Evolutionary conservation across 2,113 vertebrate genomes (phyloP).

Genomic region (Otolemur garnettii): DNA sequence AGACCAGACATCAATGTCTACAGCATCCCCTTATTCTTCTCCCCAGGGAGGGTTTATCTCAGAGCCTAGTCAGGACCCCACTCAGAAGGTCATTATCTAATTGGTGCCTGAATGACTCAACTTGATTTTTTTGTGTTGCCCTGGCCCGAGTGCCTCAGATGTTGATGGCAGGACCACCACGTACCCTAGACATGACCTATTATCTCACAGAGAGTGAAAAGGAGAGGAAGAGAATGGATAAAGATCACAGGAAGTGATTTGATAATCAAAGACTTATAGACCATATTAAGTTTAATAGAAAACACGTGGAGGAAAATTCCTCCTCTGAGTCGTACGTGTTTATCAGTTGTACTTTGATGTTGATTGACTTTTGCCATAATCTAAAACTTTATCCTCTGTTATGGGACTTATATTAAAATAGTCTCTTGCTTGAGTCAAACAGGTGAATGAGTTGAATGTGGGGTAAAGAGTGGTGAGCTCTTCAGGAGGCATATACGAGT

Average conservation of each 20-base stretch:
- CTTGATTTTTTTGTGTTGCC: not conserved
- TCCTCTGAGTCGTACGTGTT: not conserved
- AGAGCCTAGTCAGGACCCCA: not conserved
- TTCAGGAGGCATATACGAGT: not conserved
- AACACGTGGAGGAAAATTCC: not conserved
- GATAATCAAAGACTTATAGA: not conserved
- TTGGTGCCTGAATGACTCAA: not conserved
- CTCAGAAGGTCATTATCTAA: not conserved
- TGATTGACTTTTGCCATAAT: not conserved
- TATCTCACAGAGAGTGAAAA: not conserved
- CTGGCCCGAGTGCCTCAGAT: not conserved
- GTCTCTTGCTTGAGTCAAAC: constrained; percentile 6
- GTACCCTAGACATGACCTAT: not conserved
- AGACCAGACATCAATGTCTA: not conserved
- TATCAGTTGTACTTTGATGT: not conserved
- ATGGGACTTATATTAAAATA: constrained; percentile 31
- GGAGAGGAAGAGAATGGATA: not conserved
- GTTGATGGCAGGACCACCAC: not conserved
- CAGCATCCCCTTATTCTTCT: not conserved
- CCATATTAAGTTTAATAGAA: not conserved
- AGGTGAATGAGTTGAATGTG: not conserved
- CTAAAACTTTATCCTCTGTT: not conserved
- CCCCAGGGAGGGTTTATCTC: not conserved
- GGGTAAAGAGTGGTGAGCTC: not conserved
- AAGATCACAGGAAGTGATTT: not conserved